Evolutionary conservation across 2,888 invertebrate genomes (phyloP), one percentile per base, ranked within the genome.

Genomic region (Platerodrilus igneus): DNA sequence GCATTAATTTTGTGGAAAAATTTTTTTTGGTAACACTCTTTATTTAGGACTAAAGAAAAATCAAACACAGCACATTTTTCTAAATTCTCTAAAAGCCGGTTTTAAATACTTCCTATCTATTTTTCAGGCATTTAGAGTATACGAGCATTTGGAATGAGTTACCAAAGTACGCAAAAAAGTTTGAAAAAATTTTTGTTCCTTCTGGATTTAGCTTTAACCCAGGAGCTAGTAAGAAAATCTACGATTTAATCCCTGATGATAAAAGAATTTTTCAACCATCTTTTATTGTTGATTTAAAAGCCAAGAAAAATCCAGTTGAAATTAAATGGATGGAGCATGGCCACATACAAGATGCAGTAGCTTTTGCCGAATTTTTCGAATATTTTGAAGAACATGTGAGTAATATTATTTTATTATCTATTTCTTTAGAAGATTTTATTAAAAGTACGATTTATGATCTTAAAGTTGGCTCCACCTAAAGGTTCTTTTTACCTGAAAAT

Each of bases 311-410:
- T 60, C 66, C 72, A 0, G 75, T 79, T 0, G 92, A 93, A 67
- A 77, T 79, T 13, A 72, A 75, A 34, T 90, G 90, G 28, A 92
- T 94, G 90, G 76, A 78, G 51, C 75, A 71, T 32, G 87, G 92
- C 0, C 91, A 94, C 62, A 71, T 94, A 33, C 75, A 86, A 32
- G 96, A 97, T 67, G 92, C 86, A 0, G 86, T 84, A 1, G 91
- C 91, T 0, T 79, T 94, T 70, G 89, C 93, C 63, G 86, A 91
- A 55, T 86, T 89, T 51, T 76, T 94, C 51, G 75, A 79, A 10
- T 80, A 80, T 63, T 68, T 88, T 37, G 84, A 88, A 63, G 70
- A 76, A 36, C 75, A 77, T 62, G 79, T 81, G 53, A 57, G 71
- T 71, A 26, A 3, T 8, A n/a, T n/a, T n/a, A n/a, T 13, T 8